These are phyloP conservation scores for Epizoanthus illoricatus DNA, from an alignment of 92 coral and sea anemone species.

Conservation along the genomic window DNA sequence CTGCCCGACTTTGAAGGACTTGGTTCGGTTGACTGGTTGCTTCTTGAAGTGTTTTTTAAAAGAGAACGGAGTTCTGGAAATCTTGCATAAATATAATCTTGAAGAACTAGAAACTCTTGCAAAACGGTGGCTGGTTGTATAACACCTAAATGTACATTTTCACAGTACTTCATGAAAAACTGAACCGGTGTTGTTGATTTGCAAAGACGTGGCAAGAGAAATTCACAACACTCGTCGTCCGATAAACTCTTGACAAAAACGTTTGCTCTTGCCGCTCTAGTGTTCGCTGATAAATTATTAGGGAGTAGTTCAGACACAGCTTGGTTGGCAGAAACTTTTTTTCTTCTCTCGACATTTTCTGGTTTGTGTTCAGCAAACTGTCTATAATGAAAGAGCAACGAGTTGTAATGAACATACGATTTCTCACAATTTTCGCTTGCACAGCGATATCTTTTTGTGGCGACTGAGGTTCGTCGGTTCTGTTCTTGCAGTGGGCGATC, in stretches of 20 bases:
- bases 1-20: too few species aligned
- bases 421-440: too few species aligned
- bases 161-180: constrained; percentile 19
- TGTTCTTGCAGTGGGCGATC: too few species aligned
- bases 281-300: not conserved
- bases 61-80: not conserved
- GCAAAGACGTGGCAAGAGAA: constrained; percentile 2
- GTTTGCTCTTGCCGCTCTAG: constrained; percentile 1
- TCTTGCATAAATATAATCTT: not conserved
- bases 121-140: not conserved
- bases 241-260: not conserved
- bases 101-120: not conserved
- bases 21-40: not conserved
- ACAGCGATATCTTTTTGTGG: too few species aligned
- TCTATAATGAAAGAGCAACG: too few species aligned
- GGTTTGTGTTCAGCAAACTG: too few species aligned
- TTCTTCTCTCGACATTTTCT: too few species aligned
- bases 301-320: not conserved
- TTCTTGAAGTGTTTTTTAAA: not conserved
- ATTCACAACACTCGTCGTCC: constrained; percentile 10
- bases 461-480: too few species aligned
- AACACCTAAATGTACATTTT: not conserved
- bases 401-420: too few species aligned
- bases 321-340: not conserved
- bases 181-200: not conserved